Evolutionary conservation across 1,140 invertebrate species (phyloP).

Genomic region (Conus ventricosus): DNA sequence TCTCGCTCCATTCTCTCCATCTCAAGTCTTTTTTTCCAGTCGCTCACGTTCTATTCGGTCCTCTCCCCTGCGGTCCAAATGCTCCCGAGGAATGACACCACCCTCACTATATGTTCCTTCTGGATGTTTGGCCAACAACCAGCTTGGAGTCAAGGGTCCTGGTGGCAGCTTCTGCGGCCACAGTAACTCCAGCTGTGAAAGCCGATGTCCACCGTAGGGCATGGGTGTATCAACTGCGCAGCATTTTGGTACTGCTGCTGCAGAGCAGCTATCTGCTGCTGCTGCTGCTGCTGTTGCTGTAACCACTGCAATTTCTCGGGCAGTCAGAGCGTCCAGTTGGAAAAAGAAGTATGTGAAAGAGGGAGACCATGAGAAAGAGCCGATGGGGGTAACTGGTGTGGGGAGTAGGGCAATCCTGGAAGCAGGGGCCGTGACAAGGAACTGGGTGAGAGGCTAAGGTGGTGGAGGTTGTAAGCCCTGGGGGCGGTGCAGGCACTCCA

Average conservation of each 20-base stretch:
- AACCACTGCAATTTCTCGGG: conserved; percentile 27
- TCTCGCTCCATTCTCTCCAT: conserved; percentile 46
- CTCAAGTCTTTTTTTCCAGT: conserved; percentile 43
- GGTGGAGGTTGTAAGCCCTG: conserved; percentile 34
- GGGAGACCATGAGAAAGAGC: conserved; percentile 49
- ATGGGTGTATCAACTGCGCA: conserved; percentile 49
- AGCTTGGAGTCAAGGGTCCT: conserved; percentile 68
- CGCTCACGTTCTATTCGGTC: conserved; percentile 73
- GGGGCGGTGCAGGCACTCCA: conserved; percentile 33
- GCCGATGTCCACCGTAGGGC: conserved; percentile 38
- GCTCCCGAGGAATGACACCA: conserved; percentile 72
- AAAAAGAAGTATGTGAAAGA: conserved; percentile 56
- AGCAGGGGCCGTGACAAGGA: conserved; percentile 34
- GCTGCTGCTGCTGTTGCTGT: conserved; percentile 55
- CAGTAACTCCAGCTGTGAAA: conserved; percentile 58
- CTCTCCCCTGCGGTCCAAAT: conserved; percentile 61
- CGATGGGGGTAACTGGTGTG: conserved; percentile 48
- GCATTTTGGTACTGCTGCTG: conserved; percentile 62
- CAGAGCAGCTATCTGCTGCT: conserved; percentile 55
- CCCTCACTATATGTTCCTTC: conserved; percentile 71
- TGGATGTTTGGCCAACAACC: conserved; percentile 66
- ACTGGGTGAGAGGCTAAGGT: conserved; percentile 33
- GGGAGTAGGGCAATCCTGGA: conserved; percentile 54
- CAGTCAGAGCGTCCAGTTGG: conserved; percentile 48
- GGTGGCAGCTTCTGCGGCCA: conserved; percentile 74